Evolutionary conservation across 2,888 invertebrate genomes (phyloP).

Genomic region (Elysia crispata): DNA sequence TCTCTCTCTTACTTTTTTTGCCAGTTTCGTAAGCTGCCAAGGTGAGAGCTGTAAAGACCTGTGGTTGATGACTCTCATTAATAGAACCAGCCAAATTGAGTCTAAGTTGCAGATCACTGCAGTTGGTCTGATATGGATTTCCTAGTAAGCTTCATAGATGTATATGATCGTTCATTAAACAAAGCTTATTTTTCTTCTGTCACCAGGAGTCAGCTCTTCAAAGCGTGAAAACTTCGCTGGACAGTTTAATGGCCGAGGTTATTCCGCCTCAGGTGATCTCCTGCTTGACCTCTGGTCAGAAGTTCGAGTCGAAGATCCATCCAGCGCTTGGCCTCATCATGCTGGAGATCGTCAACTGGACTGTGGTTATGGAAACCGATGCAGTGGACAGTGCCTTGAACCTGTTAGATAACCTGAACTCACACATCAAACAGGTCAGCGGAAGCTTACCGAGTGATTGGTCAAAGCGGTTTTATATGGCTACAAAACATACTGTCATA

Average conservation of each 20-base stretch:
- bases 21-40: too few relatives aligned
- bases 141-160: too few relatives aligned
- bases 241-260: constrained; percentile 66
- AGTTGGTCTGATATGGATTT: too few relatives aligned
- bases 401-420: constrained; percentile 41
- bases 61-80: too few relatives aligned
- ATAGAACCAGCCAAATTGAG: too few relatives aligned
- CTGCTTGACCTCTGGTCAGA: constrained; percentile 26
- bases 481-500: too few relatives aligned
- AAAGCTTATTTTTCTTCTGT: too few relatives aligned
- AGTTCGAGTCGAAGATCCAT: constrained; percentile 57
- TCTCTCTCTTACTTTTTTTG: too few relatives aligned
- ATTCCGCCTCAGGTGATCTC: constrained; percentile 55
- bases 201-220: constrained; percentile 30
- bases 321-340: constrained; percentile 51
- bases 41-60: too few relatives aligned
- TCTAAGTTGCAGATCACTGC: too few relatives aligned
- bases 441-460: background rate
- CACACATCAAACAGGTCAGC: constrained; percentile 39
- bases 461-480: too few relatives aligned
- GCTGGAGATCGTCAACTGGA: constrained; percentile 46
- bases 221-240: constrained; percentile 62
- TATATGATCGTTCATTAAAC: too few relatives aligned
- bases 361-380: background rate
- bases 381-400: constrained; percentile 39